Evolutionary conservation across 2,888 invertebrate genomes (phyloP).

Genomic region (Clitarchus hookeri): DNA sequence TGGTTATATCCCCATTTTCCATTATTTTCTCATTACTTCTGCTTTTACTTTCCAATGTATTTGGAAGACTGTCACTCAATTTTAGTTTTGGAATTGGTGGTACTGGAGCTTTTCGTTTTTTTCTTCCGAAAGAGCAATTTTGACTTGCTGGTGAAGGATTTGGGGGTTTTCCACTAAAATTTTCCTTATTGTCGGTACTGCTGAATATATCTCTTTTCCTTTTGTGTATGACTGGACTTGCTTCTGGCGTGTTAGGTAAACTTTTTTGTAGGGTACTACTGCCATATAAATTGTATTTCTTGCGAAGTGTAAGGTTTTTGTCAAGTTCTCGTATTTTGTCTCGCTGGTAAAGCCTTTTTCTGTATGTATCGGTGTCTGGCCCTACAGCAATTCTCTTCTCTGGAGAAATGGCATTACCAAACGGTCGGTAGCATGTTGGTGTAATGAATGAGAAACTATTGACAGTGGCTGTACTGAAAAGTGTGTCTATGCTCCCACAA

Average conservation of each 20-base stretch:
- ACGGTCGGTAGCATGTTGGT: conserved; percentile 59
- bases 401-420: conserved; percentile 52
- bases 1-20: conserved; percentile 31
- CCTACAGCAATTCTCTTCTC: conserved; percentile 58
- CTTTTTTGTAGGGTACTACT: conserved; percentile 44
- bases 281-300: conserved; percentile 66
- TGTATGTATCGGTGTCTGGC: conserved; percentile 68
- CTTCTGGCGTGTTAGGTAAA: conserved; percentile 28
- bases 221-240: conserved; percentile 31
- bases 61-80: conserved; percentile 45
- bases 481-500: conserved; percentile 67
- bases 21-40: conserved; percentile 31
- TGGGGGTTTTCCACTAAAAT: conserved; percentile 43
- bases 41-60: conserved; percentile 40
- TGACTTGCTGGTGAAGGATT: conserved; percentile 45
- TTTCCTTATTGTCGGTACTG: conserved; percentile 26
- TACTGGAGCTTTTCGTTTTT: conserved; percentile 45
- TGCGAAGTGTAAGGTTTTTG: conserved; percentile 64
- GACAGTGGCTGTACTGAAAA: conserved; percentile 72
- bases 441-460: conserved; percentile 72
- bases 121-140: conserved; percentile 41
- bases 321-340: conserved; percentile 63
- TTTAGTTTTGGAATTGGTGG: conserved; percentile 46
- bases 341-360: conserved; percentile 63
- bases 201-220: conserved; percentile 24